phyloP scores from a whole-genome alignment of 2,113 vertebrate genomes.

The Embiotoca jacksoni region DNA sequence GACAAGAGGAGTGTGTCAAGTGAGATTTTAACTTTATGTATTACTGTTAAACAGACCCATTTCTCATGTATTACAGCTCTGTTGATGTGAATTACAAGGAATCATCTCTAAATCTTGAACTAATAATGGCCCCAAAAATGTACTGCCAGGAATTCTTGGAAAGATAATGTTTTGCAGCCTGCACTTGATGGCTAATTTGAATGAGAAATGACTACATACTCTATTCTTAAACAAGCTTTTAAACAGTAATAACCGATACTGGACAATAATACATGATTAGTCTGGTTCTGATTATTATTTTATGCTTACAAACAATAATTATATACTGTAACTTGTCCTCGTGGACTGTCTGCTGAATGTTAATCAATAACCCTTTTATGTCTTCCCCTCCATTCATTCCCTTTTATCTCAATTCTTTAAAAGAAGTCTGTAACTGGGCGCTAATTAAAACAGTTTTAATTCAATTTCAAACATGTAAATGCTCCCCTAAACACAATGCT shows the following conservation, averaged over 20 bases:
- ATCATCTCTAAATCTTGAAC: constrained; percentile 46
- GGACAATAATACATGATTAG: too few species aligned
- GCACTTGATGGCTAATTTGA: constrained; percentile 23
- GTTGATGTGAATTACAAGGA: constrained; percentile 56
- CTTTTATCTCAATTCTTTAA: too few species aligned
- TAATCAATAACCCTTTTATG: too few species aligned
- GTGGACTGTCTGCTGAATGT: too few species aligned
- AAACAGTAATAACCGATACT: neutral
- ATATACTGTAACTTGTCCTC: too few species aligned
- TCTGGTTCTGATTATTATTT: too few species aligned
- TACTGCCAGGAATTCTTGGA: constrained; percentile 49
- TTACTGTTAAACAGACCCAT: constrained; percentile 53
- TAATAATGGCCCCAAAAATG: constrained; percentile 25
- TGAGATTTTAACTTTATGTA: constrained; percentile 51
- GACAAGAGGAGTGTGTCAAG: constrained; percentile 45
- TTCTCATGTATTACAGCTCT: constrained; percentile 39
- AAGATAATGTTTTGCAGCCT: constrained; percentile 27
- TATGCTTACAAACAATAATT: too few species aligned
- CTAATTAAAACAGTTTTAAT: too few species aligned
- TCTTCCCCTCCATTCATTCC: too few species aligned
- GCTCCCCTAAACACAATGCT: too few species aligned
- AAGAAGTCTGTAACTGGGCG: too few species aligned
- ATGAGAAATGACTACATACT: constrained; percentile 13
- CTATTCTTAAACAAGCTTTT: constrained; percentile 13
- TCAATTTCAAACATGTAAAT: too few species aligned